Conservation (phyloP, 1,140 invertebrate species). For the Spodoptera litura region DNA sequence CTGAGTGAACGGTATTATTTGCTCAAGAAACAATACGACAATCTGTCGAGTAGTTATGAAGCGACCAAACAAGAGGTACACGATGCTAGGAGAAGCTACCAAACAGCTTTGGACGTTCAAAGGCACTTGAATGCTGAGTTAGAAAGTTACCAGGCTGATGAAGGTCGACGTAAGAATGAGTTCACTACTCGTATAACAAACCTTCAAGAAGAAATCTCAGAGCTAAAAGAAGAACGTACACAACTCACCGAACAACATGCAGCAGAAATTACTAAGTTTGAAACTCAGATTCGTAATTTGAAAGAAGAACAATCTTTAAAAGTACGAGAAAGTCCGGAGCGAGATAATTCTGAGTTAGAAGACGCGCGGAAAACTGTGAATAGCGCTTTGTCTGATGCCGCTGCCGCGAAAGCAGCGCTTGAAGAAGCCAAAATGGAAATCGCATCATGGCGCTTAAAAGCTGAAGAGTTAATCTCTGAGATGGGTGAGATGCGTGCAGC, state of each 20-base stretch:
- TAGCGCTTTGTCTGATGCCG: slow-evolving; percentile 62
- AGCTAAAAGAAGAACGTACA: slow-evolving; percentile 66
- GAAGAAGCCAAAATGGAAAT: slow-evolving; percentile 69
- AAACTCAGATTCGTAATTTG: slow-evolving; percentile 70
- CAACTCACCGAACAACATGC: slow-evolving; percentile 65
- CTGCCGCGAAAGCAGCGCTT: slow-evolving; percentile 64
- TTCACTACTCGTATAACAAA: slow-evolving; percentile 63
- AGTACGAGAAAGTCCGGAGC: slow-evolving; percentile 64
- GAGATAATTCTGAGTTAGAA: slow-evolving; percentile 73
- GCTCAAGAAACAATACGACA: slow-evolving; percentile 79
- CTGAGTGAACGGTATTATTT: slow-evolving; percentile 77
- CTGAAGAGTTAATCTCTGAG: slow-evolving; percentile 72
- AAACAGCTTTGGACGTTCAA: slow-evolving; percentile 81
- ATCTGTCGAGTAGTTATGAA: slow-evolving; percentile 73
- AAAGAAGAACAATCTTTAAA: slow-evolving; percentile 69
- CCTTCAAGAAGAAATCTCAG: slow-evolving; percentile 77
- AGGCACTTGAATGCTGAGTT: slow-evolving; percentile 79
- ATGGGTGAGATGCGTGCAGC: slow-evolving; percentile 70
- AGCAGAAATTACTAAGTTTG: slow-evolving; percentile 68
- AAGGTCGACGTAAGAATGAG: slow-evolving; percentile 67
- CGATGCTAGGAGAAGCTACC: slow-evolving; percentile 75
- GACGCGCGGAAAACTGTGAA: slow-evolving; percentile 65
- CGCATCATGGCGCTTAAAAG: slow-evolving; percentile 67
- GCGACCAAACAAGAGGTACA: slow-evolving; percentile 81
- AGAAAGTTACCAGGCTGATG: slow-evolving; percentile 77